Base-by-base conservation (phyloP, 2,797 vertebrate genomes). In the Myotis daubentonii region DNA sequence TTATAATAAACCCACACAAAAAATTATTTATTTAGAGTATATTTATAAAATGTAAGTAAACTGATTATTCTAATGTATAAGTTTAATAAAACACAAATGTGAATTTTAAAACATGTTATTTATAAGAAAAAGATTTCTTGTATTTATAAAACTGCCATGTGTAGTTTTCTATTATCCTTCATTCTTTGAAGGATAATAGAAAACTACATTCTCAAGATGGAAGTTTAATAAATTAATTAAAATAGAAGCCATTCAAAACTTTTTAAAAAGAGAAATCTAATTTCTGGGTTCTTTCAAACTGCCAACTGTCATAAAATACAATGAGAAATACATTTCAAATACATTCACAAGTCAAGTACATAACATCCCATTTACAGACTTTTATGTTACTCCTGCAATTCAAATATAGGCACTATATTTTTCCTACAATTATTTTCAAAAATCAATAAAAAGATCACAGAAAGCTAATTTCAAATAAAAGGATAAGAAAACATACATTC, bases 391-490 rank as follows among this genome's bases (percentile, higher is more conserved):
- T 83, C 23, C 71, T 88, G 1, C 87, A 87, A 89, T 44, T 84
- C 70, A 93, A 89, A 90, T 47, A 91, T 9, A 93, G n/a, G 81
- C 13, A 51, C 28, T 85, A 3, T 47, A 86, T 13, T 87, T 72
- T 83, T 81, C 70, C 33, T 89, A 88, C 9, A 81, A 44, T 80
- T 68, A 89, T 93, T 91, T 11, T 6, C 15, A 87, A 28, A 84
- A 75, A 75, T 57, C 75, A 74, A 33, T 91, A 68, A 62, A n/a
- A 93, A 76, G 11, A 16, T 92, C 49, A 94, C 28, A 86, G 17
- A 95, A 60, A 89, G 57, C 84, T 90, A 91, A 91, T 86, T 94
- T 94, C 75, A 93, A 95, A 81, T 89, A 66, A 94, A 95, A 82
- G 17, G n/a, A 4, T 83, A 94, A 87, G 55, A 49, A 75, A 80